phyloP scores from a whole-genome alignment of 1,140 invertebrate species.

The Euglossa dilemma region DNA sequence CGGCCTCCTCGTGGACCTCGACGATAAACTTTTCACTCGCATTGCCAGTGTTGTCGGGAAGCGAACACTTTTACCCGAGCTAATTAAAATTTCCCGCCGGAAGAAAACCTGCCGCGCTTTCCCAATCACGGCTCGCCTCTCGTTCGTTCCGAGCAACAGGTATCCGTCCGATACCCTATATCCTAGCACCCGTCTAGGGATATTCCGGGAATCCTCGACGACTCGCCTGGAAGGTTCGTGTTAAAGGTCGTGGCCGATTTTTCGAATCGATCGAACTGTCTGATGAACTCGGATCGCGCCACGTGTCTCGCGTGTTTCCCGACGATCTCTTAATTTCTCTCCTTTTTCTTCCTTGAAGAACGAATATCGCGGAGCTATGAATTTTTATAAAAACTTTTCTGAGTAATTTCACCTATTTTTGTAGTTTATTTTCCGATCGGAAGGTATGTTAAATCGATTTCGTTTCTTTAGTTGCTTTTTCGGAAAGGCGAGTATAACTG shows the following conservation, averaged over 20 bases:
- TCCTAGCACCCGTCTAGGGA: too few relatives aligned
- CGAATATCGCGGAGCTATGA: too few relatives aligned
- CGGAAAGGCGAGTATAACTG: background rate
- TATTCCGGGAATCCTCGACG: too few relatives aligned
- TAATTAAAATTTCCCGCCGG: background rate
- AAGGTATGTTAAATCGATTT: too few relatives aligned
- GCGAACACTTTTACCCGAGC: background rate
- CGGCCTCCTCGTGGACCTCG: slow-evolving; percentile 66
- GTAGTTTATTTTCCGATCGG: too few relatives aligned
- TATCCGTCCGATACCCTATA: too few relatives aligned
- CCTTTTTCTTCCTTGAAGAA: background rate
- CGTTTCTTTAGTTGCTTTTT: too few relatives aligned
- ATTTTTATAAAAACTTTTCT: too few relatives aligned
- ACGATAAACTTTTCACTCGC: slow-evolving; percentile 65
- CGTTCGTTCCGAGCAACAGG: too few relatives aligned
- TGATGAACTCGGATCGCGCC: background rate
- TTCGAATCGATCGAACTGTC: background rate
- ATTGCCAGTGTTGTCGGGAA: background rate
- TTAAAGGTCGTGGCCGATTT: background rate
- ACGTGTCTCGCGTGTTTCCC: background rate
- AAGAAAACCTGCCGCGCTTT: background rate
- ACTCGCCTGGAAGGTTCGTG: too few relatives aligned
- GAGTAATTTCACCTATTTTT: too few relatives aligned
- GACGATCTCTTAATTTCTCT: background rate
- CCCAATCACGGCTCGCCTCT: too few relatives aligned